phyloP scores from a whole-genome alignment of 2,113 vertebrate genomes.

The Conger conger region DNA sequence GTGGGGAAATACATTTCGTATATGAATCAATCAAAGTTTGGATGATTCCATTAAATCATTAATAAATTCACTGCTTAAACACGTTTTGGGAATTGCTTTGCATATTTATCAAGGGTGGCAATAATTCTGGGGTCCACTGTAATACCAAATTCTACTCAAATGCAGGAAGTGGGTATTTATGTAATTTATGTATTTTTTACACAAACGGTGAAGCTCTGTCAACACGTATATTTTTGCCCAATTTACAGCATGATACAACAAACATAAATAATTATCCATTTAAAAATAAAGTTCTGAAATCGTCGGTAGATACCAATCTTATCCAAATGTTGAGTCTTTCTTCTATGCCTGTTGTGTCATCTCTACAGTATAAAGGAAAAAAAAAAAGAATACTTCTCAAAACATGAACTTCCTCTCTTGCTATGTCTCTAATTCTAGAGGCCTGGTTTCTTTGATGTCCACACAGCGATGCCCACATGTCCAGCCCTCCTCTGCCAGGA shows the following conservation, averaged over 20 bases:
- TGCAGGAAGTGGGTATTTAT: background rate
- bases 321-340: constrained; percentile 23
- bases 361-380: no score
- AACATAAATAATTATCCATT: background rate
- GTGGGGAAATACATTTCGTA: no score
- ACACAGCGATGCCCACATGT: constrained; percentile 64
- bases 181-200: background rate
- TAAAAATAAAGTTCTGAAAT: background rate
- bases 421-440: constrained; percentile 40
- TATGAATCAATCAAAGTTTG: no score
- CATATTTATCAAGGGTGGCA: no score
- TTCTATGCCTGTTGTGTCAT: constrained; percentile 8
- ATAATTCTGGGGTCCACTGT: no score
- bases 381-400: constrained; percentile 14
- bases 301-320: constrained; percentile 11
- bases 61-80: no score
- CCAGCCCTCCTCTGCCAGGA: constrained; percentile 70
- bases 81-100: no score
- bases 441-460: constrained; percentile 64
- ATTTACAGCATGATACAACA: constrained; percentile 21
- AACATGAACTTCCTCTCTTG: constrained; percentile 26
- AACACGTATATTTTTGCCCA: background rate
- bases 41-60: no score
- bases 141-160: background rate
- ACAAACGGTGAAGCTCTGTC: background rate